A percentile compares a stretch with the other conserved stretches of the same genome.
Evolutionary conservation across 2,888 invertebrate genomes (phyloP).

Genomic region (Diloba caeruleocephala): DNA sequence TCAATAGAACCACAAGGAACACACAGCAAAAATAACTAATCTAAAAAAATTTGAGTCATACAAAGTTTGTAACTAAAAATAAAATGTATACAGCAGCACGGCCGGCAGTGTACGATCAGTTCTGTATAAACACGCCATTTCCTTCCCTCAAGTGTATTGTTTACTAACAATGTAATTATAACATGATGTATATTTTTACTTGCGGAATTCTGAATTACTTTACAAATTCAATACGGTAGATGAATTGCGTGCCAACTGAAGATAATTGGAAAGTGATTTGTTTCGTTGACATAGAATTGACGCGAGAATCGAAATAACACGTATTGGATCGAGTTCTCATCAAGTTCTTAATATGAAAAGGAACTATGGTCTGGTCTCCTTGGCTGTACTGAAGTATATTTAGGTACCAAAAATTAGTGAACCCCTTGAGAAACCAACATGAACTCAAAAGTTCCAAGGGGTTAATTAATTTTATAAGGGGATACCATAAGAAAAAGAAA

Average conservation of each 20-base stretch:
- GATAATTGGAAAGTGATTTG: background rate
- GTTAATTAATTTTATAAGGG: too few relatives aligned
- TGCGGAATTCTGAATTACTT: background rate
- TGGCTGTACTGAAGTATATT: too few relatives aligned
- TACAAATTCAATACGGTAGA: slow-evolving; percentile 19
- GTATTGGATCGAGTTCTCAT: background rate
- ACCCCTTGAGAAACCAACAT: too few relatives aligned
- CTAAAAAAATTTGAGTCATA: background rate
- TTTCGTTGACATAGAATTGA: background rate
- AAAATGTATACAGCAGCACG: slow-evolving; percentile 22
- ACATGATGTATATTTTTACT: slow-evolving; percentile 18
- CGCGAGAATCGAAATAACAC: background rate
- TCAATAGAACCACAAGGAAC: too few relatives aligned
- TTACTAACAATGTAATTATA: slow-evolving; percentile 48
- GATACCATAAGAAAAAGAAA: too few relatives aligned
- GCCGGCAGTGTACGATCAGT: slow-evolving; percentile 24
- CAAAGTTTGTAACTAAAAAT: slow-evolving; percentile 14
- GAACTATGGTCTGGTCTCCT: too few relatives aligned
- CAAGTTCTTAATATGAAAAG: too few relatives aligned
- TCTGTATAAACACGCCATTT: slow-evolving; percentile 42
- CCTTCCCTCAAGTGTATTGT: slow-evolving; percentile 34
- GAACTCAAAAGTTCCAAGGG: background rate
- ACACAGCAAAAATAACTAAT: background rate
- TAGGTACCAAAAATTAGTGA: too few relatives aligned
- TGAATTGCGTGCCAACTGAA: slow-evolving; percentile 11